phyloP scores from a whole-genome alignment of 2,888 invertebrate genomes.

The Liopterus haemorrhoidalis region DNA sequence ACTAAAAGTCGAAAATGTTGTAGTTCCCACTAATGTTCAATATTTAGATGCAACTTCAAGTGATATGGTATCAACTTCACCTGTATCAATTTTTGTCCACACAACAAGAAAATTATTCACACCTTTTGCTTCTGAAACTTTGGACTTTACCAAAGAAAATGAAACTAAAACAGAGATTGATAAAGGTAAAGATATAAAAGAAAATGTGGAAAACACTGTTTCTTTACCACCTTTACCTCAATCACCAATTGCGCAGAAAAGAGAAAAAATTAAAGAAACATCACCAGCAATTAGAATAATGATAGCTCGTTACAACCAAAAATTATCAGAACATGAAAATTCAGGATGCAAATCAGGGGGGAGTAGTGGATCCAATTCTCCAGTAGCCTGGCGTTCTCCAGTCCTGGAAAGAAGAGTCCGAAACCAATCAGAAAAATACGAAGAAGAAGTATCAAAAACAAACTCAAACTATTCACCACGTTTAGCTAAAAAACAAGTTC shows the following conservation, averaged over 20 bases:
- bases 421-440: slow-evolving; percentile 49
- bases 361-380: slow-evolving; percentile 61
- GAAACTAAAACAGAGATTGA: slow-evolving; percentile 11
- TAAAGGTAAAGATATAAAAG: slow-evolving; percentile 26
- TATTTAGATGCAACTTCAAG: slow-evolving; percentile 24
- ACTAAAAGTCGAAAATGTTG: slow-evolving; percentile 19
- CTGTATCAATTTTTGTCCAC: slow-evolving; percentile 66
- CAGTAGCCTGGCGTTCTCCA: slow-evolving; percentile 59
- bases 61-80: slow-evolving; percentile 34
- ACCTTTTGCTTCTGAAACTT: slow-evolving; percentile 46
- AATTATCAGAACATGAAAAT: slow-evolving; percentile 54
- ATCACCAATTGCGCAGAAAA: slow-evolving; percentile 53
- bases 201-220: slow-evolving; percentile 19
- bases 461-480: slow-evolving; percentile 36
- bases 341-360: slow-evolving; percentile 39
- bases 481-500: slow-evolving; percentile 51
- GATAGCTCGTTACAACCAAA: slow-evolving; percentile 64
- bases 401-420: slow-evolving; percentile 54
- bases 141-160: slow-evolving; percentile 35
- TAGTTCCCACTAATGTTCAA: slow-evolving; percentile 21
- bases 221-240: slow-evolving; percentile 53
- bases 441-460: slow-evolving; percentile 45
- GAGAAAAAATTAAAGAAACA: slow-evolving; percentile 54
- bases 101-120: slow-evolving; percentile 76
- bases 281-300: slow-evolving; percentile 65